Conservation (phyloP, 2,888 invertebrate genomes). For the Chloromyia formosa region DNA sequence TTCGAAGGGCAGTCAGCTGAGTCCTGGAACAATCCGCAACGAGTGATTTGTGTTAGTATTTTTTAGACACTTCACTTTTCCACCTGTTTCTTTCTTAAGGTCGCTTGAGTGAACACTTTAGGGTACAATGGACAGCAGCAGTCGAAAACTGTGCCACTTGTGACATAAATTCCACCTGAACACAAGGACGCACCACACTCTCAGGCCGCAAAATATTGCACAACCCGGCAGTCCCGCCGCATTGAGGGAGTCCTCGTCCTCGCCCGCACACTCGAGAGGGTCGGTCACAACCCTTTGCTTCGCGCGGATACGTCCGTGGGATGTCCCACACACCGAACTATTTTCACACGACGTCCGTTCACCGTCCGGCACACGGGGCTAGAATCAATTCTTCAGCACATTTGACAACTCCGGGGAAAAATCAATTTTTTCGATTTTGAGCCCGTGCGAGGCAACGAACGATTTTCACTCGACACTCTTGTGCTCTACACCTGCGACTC, state of each 20-base stretch:
- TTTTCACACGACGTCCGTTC: slow-evolving; percentile 7
- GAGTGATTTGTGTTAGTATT: slow-evolving; percentile 32
- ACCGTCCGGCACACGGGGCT: neutral
- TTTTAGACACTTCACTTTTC: slow-evolving; percentile 35
- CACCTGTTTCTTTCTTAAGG: slow-evolving; percentile 12
- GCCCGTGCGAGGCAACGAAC: neutral
- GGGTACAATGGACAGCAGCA: neutral
- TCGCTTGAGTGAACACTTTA: neutral
- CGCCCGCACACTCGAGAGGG: neutral
- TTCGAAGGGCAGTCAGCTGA: neutral
- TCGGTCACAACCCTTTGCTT: slow-evolving; percentile 17
- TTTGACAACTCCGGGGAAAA: slow-evolving; percentile 44
- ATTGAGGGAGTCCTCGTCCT: slow-evolving; percentile 8
- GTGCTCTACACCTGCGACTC: neutral
- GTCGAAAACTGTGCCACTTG: slow-evolving; percentile 19
- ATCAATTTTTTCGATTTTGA: slow-evolving; percentile 45
- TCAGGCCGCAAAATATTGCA: neutral
- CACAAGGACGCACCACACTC: neutral
- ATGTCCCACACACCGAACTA: neutral
- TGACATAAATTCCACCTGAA: slow-evolving; percentile 13
- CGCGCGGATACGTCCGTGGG: neutral
- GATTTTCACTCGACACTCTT: slow-evolving; percentile 8
- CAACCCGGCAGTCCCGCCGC: neutral
- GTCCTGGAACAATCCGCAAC: neutral
- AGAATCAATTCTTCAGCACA: slow-evolving; percentile 29